A percentile compares a stretch with the other conserved stretches of the same genome.
These are phyloP conservation scores for Vesta saturnalis DNA, from an alignment of 2,888 invertebrate species.

Conservation along the genomic window DNA sequence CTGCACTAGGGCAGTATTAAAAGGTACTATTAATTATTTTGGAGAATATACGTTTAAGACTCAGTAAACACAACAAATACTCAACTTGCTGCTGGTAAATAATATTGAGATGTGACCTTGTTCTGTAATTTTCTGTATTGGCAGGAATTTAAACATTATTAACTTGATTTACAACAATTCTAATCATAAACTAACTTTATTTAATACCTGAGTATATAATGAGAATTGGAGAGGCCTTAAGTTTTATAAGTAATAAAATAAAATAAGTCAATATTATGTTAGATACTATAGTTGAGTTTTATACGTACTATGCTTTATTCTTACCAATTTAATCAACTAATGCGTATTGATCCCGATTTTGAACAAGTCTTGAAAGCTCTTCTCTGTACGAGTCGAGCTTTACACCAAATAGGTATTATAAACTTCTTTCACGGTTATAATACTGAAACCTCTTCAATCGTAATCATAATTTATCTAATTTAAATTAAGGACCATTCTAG, in stretches of 20 bases:
- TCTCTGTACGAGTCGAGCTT: neutral
- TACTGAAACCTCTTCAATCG: no score
- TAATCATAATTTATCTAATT: no score
- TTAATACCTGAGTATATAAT: neutral
- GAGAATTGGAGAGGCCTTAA: neutral
- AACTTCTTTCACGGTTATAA: neutral
- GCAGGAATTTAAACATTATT: no score
- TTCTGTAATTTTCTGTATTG: no score
- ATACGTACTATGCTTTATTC: neutral
- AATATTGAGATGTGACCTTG: no score
- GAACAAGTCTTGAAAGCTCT: constrained; percentile 12
- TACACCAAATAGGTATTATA: neutral
- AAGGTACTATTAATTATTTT: no score
- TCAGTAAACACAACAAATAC: no score
- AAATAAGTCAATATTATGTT: constrained; percentile 15
- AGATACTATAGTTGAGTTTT: constrained; percentile 1
- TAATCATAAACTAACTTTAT: neutral
- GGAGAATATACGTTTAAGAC: no score
- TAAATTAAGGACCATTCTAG: neutral
- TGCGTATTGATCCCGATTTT: constrained; percentile 21
- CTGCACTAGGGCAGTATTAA: no score
- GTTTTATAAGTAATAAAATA: constrained; percentile 4
- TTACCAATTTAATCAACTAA: constrained; percentile 22
- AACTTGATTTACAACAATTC: no score
- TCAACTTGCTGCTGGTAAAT: no score